Evolutionary conservation across 2,888 invertebrate genomes (phyloP).

Genomic region (Desoria tigrina): DNA sequence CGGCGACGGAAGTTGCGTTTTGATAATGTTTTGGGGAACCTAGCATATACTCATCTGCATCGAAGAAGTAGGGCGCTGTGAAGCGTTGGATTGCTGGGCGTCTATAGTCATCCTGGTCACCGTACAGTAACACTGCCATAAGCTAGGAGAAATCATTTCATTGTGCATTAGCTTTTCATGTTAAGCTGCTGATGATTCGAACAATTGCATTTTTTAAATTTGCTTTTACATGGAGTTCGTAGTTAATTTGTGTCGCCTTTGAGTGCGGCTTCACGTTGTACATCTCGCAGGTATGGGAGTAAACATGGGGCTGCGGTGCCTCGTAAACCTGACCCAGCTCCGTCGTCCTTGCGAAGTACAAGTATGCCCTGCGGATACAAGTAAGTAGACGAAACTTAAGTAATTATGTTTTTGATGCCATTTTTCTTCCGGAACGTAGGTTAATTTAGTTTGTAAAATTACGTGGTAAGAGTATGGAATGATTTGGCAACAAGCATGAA

Average conservation of each 20-base stretch:
- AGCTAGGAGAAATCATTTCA: no score
- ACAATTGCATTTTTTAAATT: slow-evolving; percentile 1
- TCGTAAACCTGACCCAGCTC: slow-evolving; percentile 36
- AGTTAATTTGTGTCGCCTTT: slow-evolving; percentile 17
- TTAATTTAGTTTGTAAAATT: no score
- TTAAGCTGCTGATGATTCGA: no score
- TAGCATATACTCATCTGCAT: slow-evolving; percentile 10
- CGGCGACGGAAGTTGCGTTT: slow-evolving; percentile 33
- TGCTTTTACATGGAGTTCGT: slow-evolving; percentile 26
- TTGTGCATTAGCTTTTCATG: background rate
- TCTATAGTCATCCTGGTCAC: slow-evolving; percentile 33
- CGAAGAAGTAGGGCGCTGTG: slow-evolving; percentile 38
- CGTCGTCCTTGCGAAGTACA: slow-evolving; percentile 39
- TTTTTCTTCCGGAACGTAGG: no score
- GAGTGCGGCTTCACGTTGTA: slow-evolving; percentile 38
- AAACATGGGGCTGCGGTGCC: slow-evolving; percentile 30
- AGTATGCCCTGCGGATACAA: slow-evolving; percentile 28
- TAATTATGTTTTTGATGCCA: background rate
- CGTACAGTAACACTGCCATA: slow-evolving; percentile 34
- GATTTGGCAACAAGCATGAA: no score
- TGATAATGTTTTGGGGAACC: slow-evolving; percentile 25
- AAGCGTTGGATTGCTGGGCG: slow-evolving; percentile 35
- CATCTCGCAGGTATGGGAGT: slow-evolving; percentile 41
- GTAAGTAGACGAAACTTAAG: background rate
- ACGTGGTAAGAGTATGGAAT: no score